A percentile compares a stretch with the other conserved stretches of the same genome.
Conservation (phyloP, 1,140 invertebrate species). For the Drosophila setifemur region DNA sequence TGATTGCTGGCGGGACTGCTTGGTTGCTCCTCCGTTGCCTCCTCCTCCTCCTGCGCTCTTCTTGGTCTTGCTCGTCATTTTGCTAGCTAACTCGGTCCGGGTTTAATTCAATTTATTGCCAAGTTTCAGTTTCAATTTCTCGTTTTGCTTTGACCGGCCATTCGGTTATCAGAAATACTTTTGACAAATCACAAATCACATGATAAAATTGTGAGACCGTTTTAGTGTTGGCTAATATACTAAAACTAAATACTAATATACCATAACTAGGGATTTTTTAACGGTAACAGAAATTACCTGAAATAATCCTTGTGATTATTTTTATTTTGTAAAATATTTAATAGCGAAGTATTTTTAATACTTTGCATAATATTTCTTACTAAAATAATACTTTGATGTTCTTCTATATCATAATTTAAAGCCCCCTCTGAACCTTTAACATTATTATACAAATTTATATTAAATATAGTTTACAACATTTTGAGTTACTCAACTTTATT, state of each 20-base stretch:
- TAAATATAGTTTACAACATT: no score
- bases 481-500: no score
- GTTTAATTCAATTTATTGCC: slow-evolving; percentile 30
- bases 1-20: slow-evolving; percentile 51
- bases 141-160: slow-evolving; percentile 43
- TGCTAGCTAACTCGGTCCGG: neutral
- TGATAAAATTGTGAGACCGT: slow-evolving; percentile 39
- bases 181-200: slow-evolving; percentile 61
- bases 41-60: slow-evolving; percentile 29
- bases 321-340: neutral
- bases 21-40: slow-evolving; percentile 22
- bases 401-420: no score
- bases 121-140: slow-evolving; percentile 30
- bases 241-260: slow-evolving; percentile 1
- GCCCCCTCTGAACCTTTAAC: no score
- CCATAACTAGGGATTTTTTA: no score
- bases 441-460: no score
- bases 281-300: no score
- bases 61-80: slow-evolving; percentile 59
- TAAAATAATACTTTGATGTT: no score
- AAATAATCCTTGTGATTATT: no score
- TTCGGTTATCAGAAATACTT: slow-evolving; percentile 45
- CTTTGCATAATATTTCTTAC: no score
- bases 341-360: no score
- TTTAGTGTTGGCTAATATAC: neutral